Conservation (phyloP, 2,113 vertebrate species). For the Suncus etruscus region DNA sequence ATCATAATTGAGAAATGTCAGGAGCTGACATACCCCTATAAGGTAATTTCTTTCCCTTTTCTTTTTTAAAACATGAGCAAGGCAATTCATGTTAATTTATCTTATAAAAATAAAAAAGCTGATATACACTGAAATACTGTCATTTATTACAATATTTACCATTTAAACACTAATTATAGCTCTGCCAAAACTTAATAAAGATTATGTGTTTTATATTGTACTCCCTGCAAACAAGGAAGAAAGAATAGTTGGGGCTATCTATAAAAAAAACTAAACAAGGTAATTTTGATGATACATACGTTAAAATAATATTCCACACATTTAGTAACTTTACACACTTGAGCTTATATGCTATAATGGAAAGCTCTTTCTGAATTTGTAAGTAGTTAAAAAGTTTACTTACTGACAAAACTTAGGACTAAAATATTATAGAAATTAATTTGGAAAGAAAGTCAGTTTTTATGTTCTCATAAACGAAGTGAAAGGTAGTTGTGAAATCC, state of each 20-base stretch:
- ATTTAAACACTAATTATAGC: slow-evolving; percentile 63
- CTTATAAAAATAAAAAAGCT: slow-evolving; percentile 59
- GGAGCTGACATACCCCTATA: slow-evolving; percentile 84
- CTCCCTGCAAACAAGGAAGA: slow-evolving; percentile 56
- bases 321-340: neutral
- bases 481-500: neutral
- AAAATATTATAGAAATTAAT: slow-evolving; percentile 51
- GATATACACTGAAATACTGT: slow-evolving; percentile 30
- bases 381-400: slow-evolving; percentile 70
- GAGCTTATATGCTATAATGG: slow-evolving; percentile 43
- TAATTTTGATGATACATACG: slow-evolving; percentile 51
- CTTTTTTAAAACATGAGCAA: slow-evolving; percentile 74
- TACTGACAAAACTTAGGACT: slow-evolving; percentile 67
- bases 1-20: slow-evolving; percentile 73
- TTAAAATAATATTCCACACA: neutral
- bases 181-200: slow-evolving; percentile 36
- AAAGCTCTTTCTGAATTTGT: slow-evolving; percentile 46
- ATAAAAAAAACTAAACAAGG: slow-evolving; percentile 5
- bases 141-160: slow-evolving; percentile 67
- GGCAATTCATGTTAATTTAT: slow-evolving; percentile 78
- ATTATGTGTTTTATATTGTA: slow-evolving; percentile 45
- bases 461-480: slow-evolving; percentile 45
- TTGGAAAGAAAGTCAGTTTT: slow-evolving; percentile 24
- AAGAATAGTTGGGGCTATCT: slow-evolving; percentile 49
- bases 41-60: slow-evolving; percentile 84